phyloP scores from a whole-genome alignment of 2,113 vertebrate genomes.

The Elephantulus edwardii region DNA sequence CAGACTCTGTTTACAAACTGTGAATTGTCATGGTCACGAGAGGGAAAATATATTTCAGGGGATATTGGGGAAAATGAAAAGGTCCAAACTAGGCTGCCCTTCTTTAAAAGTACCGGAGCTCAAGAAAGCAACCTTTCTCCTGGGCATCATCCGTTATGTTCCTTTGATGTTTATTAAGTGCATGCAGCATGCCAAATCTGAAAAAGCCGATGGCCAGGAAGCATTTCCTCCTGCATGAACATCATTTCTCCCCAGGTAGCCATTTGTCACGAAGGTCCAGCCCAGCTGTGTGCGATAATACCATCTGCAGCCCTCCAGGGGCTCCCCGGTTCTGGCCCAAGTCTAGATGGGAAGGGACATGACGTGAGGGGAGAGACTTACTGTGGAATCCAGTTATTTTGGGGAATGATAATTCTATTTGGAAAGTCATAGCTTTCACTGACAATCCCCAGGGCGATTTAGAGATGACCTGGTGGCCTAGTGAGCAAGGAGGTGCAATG shows the following conservation, averaged over 20 bases:
- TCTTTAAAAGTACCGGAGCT: slow-evolving; percentile 38
- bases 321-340: neutral
- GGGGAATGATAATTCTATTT: neutral
- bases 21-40: neutral
- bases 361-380: neutral
- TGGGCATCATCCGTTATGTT: neutral
- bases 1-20: neutral
- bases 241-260: neutral
- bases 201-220: slow-evolving; percentile 8
- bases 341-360: neutral
- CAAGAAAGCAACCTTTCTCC: neutral
- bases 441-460: neutral
- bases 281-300: neutral
- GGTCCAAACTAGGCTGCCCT: neutral
- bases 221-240: neutral
- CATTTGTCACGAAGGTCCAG: neutral
- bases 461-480: neutral
- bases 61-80: slow-evolving; percentile 20
- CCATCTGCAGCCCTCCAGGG: neutral
- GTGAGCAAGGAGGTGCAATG: no score
- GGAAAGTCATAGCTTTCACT: neutral
- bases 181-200: neutral
- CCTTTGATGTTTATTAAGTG: slow-evolving; percentile 38
- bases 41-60: neutral
- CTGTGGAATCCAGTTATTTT: neutral